Evolutionary conservation across 2,888 invertebrate species (phyloP).

Genomic region (Habrosyne pyritoides): DNA sequence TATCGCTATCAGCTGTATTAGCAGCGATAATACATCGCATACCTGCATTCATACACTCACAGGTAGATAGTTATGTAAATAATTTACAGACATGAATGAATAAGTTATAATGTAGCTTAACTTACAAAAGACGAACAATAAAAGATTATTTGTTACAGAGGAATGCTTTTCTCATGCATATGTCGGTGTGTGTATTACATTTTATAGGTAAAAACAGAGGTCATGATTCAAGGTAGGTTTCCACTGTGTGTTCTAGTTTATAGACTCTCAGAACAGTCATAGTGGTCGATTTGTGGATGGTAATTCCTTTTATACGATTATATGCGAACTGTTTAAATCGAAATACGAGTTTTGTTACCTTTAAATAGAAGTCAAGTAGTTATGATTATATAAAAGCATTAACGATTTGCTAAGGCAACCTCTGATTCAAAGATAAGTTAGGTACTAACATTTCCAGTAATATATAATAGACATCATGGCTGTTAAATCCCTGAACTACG

Average conservation of each 20-base stretch:
- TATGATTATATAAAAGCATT: background rate
- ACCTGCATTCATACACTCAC: conserved; percentile 54
- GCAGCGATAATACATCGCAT: conserved; percentile 60
- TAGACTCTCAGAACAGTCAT: background rate
- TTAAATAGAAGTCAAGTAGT: background rate
- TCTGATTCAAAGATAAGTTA: background rate
- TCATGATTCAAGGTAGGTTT: conserved; percentile 34
- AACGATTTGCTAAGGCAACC: background rate
- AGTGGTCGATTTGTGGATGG: background rate
- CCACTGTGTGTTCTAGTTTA: background rate
- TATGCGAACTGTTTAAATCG: background rate
- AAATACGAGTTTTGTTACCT: background rate
- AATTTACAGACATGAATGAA: conserved; percentile 54
- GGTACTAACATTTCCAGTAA: background rate
- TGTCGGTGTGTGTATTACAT: conserved; percentile 25
- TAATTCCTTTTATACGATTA: background rate
- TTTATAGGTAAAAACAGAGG: background rate
- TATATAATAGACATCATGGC: background rate
- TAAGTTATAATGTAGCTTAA: conserved; percentile 8
- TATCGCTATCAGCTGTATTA: conserved; percentile 63
- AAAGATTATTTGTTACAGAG: conserved; percentile 9
- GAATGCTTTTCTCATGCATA: conserved; percentile 6
- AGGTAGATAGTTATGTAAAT: conserved; percentile 23
- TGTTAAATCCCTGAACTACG: background rate
- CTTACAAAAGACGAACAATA: conserved; percentile 8